A percentile compares a stretch with the other conserved stretches of the same genome.
phyloP scores from a whole-genome alignment of 2,888 invertebrate genomes.

The Noctua janthe region DNA sequence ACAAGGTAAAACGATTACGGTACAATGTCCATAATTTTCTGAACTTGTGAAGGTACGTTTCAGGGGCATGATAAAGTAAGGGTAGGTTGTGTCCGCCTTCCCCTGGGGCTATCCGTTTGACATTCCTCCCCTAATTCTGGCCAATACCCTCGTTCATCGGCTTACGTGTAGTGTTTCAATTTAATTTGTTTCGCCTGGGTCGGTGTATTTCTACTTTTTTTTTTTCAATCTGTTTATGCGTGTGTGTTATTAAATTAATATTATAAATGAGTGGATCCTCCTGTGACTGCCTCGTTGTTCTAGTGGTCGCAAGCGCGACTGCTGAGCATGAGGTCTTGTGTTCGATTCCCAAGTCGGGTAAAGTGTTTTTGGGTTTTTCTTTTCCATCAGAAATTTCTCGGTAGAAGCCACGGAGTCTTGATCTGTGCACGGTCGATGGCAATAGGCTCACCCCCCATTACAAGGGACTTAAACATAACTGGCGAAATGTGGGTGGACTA shows the following conservation, averaged over 20 bases:
- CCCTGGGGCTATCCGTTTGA: slow-evolving; percentile 67
- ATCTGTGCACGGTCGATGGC: too few relatives aligned
- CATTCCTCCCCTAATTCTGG: slow-evolving; percentile 65
- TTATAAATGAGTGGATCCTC: neutral
- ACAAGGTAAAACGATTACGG: slow-evolving; percentile 49
- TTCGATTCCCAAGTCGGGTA: too few relatives aligned
- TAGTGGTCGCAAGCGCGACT: too few relatives aligned
- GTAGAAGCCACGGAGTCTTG: too few relatives aligned
- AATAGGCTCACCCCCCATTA: too few relatives aligned
- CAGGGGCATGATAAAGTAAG: slow-evolving; percentile 57
- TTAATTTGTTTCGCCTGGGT: slow-evolving; percentile 48
- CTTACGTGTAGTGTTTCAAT: slow-evolving; percentile 53
- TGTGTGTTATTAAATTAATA: neutral
- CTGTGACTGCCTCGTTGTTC: too few relatives aligned
- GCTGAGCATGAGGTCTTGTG: too few relatives aligned
- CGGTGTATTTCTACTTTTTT: neutral
- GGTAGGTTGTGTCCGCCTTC: slow-evolving; percentile 60
- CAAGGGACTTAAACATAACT: too few relatives aligned
- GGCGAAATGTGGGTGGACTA: too few relatives aligned
- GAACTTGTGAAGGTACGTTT: slow-evolving; percentile 46
- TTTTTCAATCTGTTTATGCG: neutral
- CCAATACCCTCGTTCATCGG: slow-evolving; percentile 52
- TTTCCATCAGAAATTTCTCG: too few relatives aligned
- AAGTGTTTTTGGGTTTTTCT: too few relatives aligned
- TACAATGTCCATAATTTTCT: slow-evolving; percentile 48